Evolutionary conservation across 1,140 invertebrate species (phyloP), one percentile per base, ranked within the genome.

Genomic region (Mercenaria mercenaria): DNA sequence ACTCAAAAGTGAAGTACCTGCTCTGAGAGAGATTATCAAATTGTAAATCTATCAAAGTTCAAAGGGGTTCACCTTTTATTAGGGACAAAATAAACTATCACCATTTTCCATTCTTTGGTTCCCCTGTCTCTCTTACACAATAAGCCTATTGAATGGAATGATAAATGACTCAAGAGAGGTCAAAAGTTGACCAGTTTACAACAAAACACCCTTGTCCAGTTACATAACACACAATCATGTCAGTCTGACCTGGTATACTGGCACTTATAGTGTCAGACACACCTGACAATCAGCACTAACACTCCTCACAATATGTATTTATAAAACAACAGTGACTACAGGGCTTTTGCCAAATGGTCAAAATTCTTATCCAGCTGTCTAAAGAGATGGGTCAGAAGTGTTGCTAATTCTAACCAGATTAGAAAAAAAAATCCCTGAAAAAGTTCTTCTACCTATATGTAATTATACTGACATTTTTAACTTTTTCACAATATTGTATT

Each of bases 141-240:
- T 74, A 74, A 74, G 67, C 69, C 69, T 39, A 74, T 74, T 39
- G 69, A 74, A 32, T 20, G 26, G 29, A 47, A 41, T 74, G 69
- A 74, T 74, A 74, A 47, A 74, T 74, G 69, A 74, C 37, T 47
- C 20, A 20, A 39, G 18, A 23, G 26, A 41, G 69, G 69, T 74
- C 69, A 74, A 47, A 47, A 74, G 69, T 39, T 74, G 69, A 74
- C 37, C 37, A 74, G 34, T 41, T 1, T 41, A 47, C 1, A 47
- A 47, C 37, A 74, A 23, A 74, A 74, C 37, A 39, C n/a, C 59
- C 69, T n/a, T 74, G 20, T 29, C 18, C 11, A 20, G 26, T 74
- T 74, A 74, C 18, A 41, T 74, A 74, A 74, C 11, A 32, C 10
- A 29, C 29, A 4, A 64, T n/a, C 61, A 64, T 23, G 69, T 74